Evolutionary conservation across 1,140 invertebrate genomes (phyloP).

Genomic region (Drosophila athabasca): DNA sequence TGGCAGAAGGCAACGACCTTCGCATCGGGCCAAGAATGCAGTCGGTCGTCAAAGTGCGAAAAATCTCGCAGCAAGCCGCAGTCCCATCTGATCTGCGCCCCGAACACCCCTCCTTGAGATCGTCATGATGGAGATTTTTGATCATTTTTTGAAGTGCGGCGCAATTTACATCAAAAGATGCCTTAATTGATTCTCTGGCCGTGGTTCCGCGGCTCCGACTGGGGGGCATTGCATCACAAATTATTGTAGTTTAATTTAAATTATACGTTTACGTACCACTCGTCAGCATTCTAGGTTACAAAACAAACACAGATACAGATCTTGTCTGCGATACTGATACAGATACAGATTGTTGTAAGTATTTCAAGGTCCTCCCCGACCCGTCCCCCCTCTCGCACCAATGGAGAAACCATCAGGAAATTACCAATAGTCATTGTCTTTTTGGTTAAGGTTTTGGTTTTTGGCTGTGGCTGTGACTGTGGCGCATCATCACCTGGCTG

Average conservation of each 20-base stretch:
- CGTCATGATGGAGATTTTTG: slow-evolving; percentile 52
- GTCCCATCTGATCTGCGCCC: background rate
- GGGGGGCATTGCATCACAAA: slow-evolving; percentile 57
- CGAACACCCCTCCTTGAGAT: slow-evolving; percentile 28
- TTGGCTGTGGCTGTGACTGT: slow-evolving; percentile 7
- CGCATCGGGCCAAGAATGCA: slow-evolving; percentile 62
- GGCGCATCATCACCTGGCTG: slow-evolving; percentile 64
- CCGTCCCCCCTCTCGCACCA: slow-evolving; percentile 50
- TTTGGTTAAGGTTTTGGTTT: too few species aligned
- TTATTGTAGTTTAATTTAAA: slow-evolving; percentile 78
- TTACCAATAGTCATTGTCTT: slow-evolving; percentile 61
- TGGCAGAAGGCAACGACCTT: slow-evolving; percentile 71
- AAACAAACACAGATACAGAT: slow-evolving; percentile 62
- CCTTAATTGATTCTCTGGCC: slow-evolving; percentile 69
- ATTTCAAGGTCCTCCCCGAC: slow-evolving; percentile 60
- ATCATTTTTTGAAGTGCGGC: slow-evolving; percentile 59
- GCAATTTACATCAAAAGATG: slow-evolving; percentile 75
- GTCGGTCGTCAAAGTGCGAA: slow-evolving; percentile 39
- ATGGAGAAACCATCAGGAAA: slow-evolving; percentile 47
- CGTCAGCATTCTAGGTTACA: slow-evolving; percentile 78
- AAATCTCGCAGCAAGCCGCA: slow-evolving; percentile 17
- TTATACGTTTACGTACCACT: slow-evolving; percentile 74
- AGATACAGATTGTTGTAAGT: slow-evolving; percentile 28
- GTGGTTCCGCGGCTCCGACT: slow-evolving; percentile 5
- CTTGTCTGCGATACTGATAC: slow-evolving; percentile 19